Evolutionary conservation across 2,113 vertebrate genomes (phyloP).

Genomic region (Anhinga anhinga): DNA sequence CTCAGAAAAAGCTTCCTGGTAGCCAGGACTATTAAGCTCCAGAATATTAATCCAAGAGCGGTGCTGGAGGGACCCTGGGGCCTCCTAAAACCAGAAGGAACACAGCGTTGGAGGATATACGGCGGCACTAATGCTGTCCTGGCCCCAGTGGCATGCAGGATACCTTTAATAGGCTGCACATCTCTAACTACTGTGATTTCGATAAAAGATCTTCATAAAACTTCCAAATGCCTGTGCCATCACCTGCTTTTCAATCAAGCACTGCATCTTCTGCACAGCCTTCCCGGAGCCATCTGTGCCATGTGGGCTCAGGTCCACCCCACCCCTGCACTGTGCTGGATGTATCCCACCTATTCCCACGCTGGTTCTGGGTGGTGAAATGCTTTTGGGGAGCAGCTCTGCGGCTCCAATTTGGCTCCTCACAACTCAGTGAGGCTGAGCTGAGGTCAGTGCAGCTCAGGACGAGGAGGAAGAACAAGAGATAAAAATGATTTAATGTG

Average conservation of each 20-base stretch:
- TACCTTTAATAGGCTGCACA: neutral
- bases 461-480: neutral
- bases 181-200: neutral
- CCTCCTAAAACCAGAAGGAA: neutral
- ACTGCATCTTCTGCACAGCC: neutral
- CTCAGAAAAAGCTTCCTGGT: neutral
- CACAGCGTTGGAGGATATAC: neutral
- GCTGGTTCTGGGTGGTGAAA: neutral
- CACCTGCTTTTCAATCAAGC: neutral
- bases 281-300: fast-evolving
- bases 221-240: neutral
- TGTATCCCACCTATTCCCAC: neutral
- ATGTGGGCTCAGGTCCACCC: fast-evolving
- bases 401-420: fast-evolving
- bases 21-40: neutral
- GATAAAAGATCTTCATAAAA: neutral
- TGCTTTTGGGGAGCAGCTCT: neutral
- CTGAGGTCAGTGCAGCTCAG: neutral
- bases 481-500: neutral
- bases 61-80: neutral
- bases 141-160: neutral
- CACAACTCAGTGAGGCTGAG: fast-evolving
- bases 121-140: neutral
- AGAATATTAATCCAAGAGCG: neutral
- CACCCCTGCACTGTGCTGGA: fast-evolving